phyloP scores from a whole-genome alignment of 1,140 invertebrate species.

The Drosophila lini region DNA sequence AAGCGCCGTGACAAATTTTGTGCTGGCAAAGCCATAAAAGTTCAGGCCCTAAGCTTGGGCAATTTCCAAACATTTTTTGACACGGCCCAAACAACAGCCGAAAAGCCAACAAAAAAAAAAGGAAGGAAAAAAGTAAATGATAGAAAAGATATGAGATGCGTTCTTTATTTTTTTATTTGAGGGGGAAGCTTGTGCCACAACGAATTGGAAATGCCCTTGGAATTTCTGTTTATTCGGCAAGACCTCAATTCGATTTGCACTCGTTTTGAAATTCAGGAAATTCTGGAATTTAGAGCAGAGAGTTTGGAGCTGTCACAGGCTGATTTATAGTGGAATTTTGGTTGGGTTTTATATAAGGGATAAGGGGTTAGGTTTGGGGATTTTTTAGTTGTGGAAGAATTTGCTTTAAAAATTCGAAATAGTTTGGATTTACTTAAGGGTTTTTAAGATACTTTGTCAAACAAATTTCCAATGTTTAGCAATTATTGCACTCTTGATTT shows the following conservation, averaged over 20 bases:
- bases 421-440: background rate
- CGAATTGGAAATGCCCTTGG: constrained; percentile 27
- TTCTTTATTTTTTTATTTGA: background rate
- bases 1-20: constrained; percentile 72
- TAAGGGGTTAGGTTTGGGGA: too few relatives aligned
- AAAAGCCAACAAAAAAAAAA: constrained; percentile 2
- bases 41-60: constrained; percentile 40
- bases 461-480: background rate
- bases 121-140: constrained; percentile 5
- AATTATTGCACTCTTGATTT: too few relatives aligned
- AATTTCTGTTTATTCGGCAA: background rate
- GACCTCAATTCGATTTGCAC: constrained; percentile 7
- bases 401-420: background rate
- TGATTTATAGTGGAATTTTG: constrained; percentile 2
- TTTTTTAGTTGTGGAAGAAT: background rate
- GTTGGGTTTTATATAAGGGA: background rate
- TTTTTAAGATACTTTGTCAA: background rate
- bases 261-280: background rate
- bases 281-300: background rate
- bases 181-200: background rate
- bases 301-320: background rate
- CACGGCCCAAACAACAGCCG: constrained; percentile 12
- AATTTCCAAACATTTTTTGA: constrained; percentile 36
- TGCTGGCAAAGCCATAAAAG: constrained; percentile 71
- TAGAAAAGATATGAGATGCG: constrained; percentile 15